Percentiles rank a stretch among this genome's conserved stretches.
phyloP scores from a whole-genome alignment of 1,140 invertebrate species.

The Zaprionus tsacasi region DNA sequence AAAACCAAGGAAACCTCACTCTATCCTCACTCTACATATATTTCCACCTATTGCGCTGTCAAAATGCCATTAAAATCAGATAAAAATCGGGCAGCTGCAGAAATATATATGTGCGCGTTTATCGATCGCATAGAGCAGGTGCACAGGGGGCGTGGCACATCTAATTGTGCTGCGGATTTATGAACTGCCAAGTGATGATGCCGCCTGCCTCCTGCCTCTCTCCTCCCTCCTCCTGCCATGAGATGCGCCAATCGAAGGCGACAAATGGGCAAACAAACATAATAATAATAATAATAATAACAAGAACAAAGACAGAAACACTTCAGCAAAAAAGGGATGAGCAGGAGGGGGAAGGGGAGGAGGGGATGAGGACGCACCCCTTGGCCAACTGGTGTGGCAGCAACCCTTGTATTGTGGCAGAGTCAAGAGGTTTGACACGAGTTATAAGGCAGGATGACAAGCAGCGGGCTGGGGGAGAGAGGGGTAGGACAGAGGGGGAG shows the following conservation, averaged over 20 bases:
- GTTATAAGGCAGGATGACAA: conserved; percentile 73
- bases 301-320: conserved; percentile 48
- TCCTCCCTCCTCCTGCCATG: conserved; percentile 52
- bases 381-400: conserved; percentile 56
- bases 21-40: neutral
- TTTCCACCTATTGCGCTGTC: conserved; percentile 1
- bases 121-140: conserved; percentile 10
- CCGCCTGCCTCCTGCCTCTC: conserved; percentile 14
- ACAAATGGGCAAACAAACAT: conserved; percentile 81
- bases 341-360: neutral
- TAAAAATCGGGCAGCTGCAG: conserved; percentile 33
- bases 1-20: neutral
- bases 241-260: conserved; percentile 52
- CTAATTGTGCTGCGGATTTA: conserved; percentile 71
- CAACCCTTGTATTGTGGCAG: conserved; percentile 27
- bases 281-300: conserved; percentile 58
- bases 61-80: conserved; percentile 31
- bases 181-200: conserved; percentile 38
- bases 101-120: conserved; percentile 1
- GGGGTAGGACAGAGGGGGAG: conserved; percentile 3
- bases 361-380: conserved; percentile 42
- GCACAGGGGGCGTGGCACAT: conserved; percentile 55
- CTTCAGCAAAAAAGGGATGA: conserved; percentile 69
- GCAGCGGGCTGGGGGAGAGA: neutral
- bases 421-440: conserved; percentile 76